Base-by-base conservation (phyloP, 2,888 invertebrate species). In the Rhorus exstirpatorius region DNA sequence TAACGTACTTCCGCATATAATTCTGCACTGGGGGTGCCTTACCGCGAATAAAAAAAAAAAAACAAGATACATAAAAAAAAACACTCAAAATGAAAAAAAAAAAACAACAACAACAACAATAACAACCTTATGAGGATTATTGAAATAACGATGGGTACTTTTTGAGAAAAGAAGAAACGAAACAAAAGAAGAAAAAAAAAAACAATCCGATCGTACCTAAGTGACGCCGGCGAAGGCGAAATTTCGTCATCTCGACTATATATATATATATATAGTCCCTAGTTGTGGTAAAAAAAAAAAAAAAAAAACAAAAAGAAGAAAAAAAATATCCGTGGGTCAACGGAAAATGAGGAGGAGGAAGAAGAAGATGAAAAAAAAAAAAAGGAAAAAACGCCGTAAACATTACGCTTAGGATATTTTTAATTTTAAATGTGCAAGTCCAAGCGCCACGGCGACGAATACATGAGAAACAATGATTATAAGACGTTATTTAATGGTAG, bases 1-100 rank as follows among this genome's bases (percentile, higher is more conserved):
- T 84, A 81, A 84, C 84, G 85, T 86, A 86, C 85, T 86, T 86
- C 85, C 85, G 85, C 83, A 83, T 84, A 86, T 84, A 88, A 90
- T 86, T 90, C 87, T 88, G 87, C 89, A 89, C 88, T 88, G 87
- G 88, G 89, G 89, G 90, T 90, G 89, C 90, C 90, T 90, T 90
- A 90, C 85, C 84, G 85, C 85, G 82, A n/a, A n/a, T n/a, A n/a
- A n/a, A n/a, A n/a, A n/a, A n/a, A n/a, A n/a, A n/a, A 86, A 74
- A 79, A 55, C 24, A 74, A 80, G 53, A 60, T 44, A 21, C 7
- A 8, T 49, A 74, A 74, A 61, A 46, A n/a, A 60, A 61, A 63
- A n/a, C n/a, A n/a, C n/a, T n/a, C 24, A 35, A 63, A 70, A 51
- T 14, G 51, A 63, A 81, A 67, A 44, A 60, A 77, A 87, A 77